Base-by-base conservation (phyloP, 2,888 invertebrate genomes). In the Teinopalpus imperialis region DNA sequence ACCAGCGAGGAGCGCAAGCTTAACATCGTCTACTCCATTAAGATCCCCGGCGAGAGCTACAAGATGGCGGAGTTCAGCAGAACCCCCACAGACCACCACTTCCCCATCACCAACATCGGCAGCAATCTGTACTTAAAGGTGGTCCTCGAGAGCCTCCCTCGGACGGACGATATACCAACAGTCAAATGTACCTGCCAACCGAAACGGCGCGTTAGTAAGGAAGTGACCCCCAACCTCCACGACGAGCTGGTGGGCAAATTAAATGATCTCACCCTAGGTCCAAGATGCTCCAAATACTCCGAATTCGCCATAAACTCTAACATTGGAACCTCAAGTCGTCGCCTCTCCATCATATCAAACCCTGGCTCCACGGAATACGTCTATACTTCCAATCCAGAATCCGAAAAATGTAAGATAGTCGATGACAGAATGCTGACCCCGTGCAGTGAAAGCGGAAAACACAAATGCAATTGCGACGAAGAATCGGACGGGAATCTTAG, bases 371-470 rank as follows among this genome's bases (percentile, higher is more conserved):
- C 66, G 0, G 68, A 68, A 34, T 64, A 64, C 43, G 45, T 64
- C n/a, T 61, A 61, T 46, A 58, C 66, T 49, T 31, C 57, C 49
- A 24, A 66, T 56, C 14, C 43, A 12, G 41, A 66, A 6, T 51
- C 34, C 5, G 51, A 53, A 0, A 63, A 67, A 9, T 57, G 57
- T 13, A 58, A 65, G 9, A 57, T 92, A 29, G 78, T 94, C 7
- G 94, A 94, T 63, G 94, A 94, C 60, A 82, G 94, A 53, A 92
- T 94, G 91, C 91, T 92, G 56, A 92, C 92, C 0, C 86, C 90
- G 0, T 95, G 94, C 75, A 93, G 92, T 56, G 91, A 93, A 56
- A 94, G 91, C 47, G 95, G 94, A 0, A 94, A 94, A 69, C 95
- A 95, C 69, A 93, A 93, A 54, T 95, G 95, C 74, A 92, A 90